These are phyloP conservation scores for Cyprichromis sp. DNA, from an alignment of 2,113 vertebrate genomes.

Conservation along the genomic window DNA sequence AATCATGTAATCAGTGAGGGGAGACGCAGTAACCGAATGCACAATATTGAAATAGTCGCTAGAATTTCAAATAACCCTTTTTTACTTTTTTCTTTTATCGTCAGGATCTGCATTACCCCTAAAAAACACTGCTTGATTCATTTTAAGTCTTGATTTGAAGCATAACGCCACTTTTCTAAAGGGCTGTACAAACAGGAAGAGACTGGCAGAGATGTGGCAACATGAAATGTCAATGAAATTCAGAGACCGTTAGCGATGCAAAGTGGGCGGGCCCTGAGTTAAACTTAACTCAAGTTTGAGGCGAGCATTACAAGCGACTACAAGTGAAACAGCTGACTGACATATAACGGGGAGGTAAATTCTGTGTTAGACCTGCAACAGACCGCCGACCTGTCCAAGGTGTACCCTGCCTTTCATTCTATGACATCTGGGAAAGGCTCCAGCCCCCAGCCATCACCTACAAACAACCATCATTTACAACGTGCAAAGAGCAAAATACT, in stretches of 20 bases:
- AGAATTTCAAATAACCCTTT: not conserved
- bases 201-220: not conserved
- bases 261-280: not conserved
- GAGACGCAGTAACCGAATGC: not conserved
- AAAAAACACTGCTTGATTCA: not conserved
- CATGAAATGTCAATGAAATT: not conserved
- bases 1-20: not conserved
- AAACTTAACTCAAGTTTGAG: not conserved
- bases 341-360: not conserved
- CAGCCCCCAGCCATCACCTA: not conserved
- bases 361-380: not conserved
- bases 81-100: not conserved
- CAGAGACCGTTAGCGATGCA: not conserved
- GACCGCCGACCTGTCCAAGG: not conserved
- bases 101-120: not conserved
- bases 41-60: not conserved
- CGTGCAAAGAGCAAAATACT: not conserved
- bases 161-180: not conserved
- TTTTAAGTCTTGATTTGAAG: not conserved
- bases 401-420: not conserved
- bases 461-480: not conserved
- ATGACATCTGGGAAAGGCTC: not conserved
- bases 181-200: not conserved
- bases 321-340: not conserved
- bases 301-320: not conserved